Evolutionary conservation across 2,888 invertebrate species (phyloP).

Genomic region (Drosophila prostipennis): DNA sequence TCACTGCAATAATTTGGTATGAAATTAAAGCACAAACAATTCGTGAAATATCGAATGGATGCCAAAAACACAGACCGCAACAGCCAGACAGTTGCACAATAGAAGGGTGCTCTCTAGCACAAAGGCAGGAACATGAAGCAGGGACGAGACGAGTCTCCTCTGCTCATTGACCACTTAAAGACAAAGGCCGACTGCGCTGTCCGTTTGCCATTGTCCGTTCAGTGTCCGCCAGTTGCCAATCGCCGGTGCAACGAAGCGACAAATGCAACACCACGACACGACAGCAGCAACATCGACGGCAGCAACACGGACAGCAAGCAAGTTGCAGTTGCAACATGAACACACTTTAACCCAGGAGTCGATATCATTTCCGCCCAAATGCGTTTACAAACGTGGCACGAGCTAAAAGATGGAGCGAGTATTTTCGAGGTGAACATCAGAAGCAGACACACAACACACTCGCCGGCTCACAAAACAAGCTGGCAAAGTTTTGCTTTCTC

Average conservation of each 20-base stretch:
- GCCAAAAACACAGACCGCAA: conserved; percentile 8
- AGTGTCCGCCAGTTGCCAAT: conserved; percentile 60
- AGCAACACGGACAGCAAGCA: conserved; percentile 30
- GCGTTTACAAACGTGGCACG: conserved; percentile 66
- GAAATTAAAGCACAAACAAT: not conserved
- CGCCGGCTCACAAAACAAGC: conserved; percentile 24
- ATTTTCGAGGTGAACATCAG: conserved; percentile 31
- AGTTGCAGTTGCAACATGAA: conserved; percentile 50
- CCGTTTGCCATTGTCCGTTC: conserved; percentile 37
- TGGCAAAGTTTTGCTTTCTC: conserved; percentile 35
- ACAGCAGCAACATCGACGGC: conserved; percentile 29
- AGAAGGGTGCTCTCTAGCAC: conserved; percentile 1
- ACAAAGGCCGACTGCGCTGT: conserved; percentile 47
- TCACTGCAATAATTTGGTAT: not conserved
- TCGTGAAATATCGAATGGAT: conserved; percentile 1
- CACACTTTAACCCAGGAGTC: conserved; percentile 70
- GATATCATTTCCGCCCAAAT: conserved; percentile 79
- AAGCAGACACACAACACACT: conserved; percentile 22
- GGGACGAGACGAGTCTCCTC: conserved; percentile 13
- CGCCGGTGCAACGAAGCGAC: conserved; percentile 74
- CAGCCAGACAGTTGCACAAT: conserved; percentile 59
- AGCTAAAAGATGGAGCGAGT: conserved; percentile 20
- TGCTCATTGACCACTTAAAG: conserved; percentile 73
- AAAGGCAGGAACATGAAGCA: conserved; percentile 34
- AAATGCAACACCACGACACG: conserved; percentile 77